A percentile compares a stretch with the other conserved stretches of the same genome.
phyloP scores from a whole-genome alignment of 1,140 invertebrate species.

The Cryptotermes secundus region DNA sequence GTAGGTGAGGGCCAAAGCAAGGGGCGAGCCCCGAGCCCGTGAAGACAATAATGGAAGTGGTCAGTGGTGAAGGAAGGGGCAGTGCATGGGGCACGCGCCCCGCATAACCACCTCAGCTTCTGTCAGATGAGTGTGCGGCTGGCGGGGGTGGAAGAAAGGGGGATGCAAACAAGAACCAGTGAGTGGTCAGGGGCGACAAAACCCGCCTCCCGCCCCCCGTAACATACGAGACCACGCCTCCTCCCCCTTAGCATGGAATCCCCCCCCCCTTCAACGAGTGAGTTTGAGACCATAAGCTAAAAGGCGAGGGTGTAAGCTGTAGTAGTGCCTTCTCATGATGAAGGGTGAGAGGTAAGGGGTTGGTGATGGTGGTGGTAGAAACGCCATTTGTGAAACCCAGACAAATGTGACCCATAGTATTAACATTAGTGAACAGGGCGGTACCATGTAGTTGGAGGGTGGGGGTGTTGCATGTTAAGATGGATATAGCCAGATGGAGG shows the following conservation, averaged over 20 bases:
- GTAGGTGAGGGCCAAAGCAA: background rate
- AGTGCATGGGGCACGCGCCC: background rate
- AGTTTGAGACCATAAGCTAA: conserved; percentile 16
- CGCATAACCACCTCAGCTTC: background rate
- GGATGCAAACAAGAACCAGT: conserved; percentile 13
- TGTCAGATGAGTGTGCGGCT: background rate
- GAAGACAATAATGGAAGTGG: conserved; percentile 6
- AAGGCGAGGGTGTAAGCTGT: conserved; percentile 9
- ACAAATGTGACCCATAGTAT: conserved; percentile 12
- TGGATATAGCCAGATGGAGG: background rate
- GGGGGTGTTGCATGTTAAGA: background rate
- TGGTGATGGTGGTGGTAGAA: conserved; percentile 14
- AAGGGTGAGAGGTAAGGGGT: background rate
- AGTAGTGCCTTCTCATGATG: too few relatives aligned
- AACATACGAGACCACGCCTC: conserved; percentile 16
- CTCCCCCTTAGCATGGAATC: background rate
- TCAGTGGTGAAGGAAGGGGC: background rate
- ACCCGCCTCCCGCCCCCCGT: conserved; percentile 8
- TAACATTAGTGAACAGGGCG: conserved; percentile 10
- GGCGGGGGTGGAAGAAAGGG: conserved; percentile 6
- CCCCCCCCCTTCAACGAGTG: background rate
- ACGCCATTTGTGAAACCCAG: conserved; percentile 14
- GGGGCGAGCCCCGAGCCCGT: too few relatives aligned
- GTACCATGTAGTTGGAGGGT: background rate
- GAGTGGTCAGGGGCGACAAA: conserved; percentile 16